These are phyloP conservation scores for Amblyornis subalaris DNA, from an alignment of 2,113 vertebrate species.

Conservation along the genomic window DNA sequence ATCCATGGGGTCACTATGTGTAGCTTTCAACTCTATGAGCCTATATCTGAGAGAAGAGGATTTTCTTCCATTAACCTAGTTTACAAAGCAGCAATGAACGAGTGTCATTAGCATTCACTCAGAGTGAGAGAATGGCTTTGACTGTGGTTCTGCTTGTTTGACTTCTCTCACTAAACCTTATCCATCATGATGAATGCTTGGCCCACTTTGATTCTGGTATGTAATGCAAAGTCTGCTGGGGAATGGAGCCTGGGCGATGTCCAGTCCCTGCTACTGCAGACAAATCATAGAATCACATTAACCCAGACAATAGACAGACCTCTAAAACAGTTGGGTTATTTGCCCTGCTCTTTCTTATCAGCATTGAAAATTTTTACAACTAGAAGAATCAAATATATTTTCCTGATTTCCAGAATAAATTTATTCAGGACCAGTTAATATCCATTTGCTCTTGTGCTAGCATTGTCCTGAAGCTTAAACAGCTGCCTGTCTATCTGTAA, in stretches of 20 bases:
- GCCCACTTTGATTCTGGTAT: slow-evolving; percentile 14
- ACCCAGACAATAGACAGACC: background rate
- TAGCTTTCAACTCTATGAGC: background rate
- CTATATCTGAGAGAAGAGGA: background rate
- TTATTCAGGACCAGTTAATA: background rate
- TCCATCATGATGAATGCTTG: slow-evolving; percentile 31
- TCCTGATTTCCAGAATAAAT: background rate
- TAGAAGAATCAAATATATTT: background rate
- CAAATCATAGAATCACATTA: background rate
- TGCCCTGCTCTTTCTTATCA: background rate
- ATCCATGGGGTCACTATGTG: background rate
- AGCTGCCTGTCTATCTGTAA: background rate
- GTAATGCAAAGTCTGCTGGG: background rate
- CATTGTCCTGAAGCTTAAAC: background rate
- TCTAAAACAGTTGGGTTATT: background rate
- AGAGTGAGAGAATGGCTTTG: slow-evolving; percentile 30
- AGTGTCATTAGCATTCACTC: slow-evolving; percentile 49
- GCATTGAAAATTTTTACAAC: background rate
- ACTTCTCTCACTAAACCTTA: slow-evolving; percentile 43
- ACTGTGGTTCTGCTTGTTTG: slow-evolving; percentile 33
- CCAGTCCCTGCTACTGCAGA: background rate
- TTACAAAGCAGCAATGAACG: background rate
- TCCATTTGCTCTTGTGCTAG: background rate
- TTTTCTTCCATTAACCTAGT: slow-evolving; percentile 36
- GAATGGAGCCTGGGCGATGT: rapidly evolving